These are phyloP conservation scores for Mallateleia sp. DNA, from an alignment of 2,888 invertebrate species.

Conservation along the genomic window DNA sequence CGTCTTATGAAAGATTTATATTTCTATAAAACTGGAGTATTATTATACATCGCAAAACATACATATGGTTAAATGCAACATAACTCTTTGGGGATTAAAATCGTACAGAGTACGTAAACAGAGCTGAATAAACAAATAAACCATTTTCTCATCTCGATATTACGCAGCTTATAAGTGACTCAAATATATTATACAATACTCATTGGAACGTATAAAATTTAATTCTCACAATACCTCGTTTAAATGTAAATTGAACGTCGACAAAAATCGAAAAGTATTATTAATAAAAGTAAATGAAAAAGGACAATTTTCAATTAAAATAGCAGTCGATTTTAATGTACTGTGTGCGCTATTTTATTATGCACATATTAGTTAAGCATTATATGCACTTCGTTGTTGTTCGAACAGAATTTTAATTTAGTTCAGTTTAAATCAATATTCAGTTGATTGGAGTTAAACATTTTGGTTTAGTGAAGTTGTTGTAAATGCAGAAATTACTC, in stretches of 20 bases:
- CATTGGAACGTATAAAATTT: background rate
- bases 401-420: no score
- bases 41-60: conserved; percentile 21
- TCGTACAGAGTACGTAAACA: conserved; percentile 29
- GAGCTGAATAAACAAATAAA: conserved; percentile 41
- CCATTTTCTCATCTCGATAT: conserved; percentile 30
- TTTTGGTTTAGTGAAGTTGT: no score
- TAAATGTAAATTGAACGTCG: conserved; percentile 23
- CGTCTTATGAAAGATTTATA: conserved; percentile 50
- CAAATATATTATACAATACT: conserved; percentile 2
- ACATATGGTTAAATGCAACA: conserved; percentile 28
- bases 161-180: conserved; percentile 11
- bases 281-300: no score
- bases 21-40: conserved; percentile 28
- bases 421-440: no score
- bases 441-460: no score
- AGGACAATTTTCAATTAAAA: no score
- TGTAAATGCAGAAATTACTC: no score
- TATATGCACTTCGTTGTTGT: no score
- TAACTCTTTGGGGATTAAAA: conserved; percentile 49
- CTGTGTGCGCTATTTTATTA: no score
- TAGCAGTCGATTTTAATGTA: no score
- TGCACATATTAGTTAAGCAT: no score
- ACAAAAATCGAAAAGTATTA: no score
- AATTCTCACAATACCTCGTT: conserved; percentile 6